These are phyloP conservation scores for Habroteleia sp. DNA, from an alignment of 2,888 invertebrate genomes.

Conservation along the genomic window DNA sequence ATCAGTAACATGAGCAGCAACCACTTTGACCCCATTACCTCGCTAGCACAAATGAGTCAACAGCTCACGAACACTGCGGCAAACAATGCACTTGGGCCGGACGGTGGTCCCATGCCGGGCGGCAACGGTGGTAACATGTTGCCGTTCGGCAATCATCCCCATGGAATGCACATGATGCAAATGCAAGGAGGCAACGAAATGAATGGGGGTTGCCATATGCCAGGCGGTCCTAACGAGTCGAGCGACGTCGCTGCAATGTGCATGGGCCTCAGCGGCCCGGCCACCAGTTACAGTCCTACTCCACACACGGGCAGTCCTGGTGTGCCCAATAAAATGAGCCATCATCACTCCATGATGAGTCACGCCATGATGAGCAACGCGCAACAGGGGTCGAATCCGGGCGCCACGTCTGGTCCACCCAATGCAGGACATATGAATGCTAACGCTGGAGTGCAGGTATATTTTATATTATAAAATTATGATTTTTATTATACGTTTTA, in stretches of 20 bases:
- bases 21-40: slow-evolving; percentile 96
- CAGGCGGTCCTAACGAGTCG: slow-evolving; percentile 71
- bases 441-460: slow-evolving; percentile 51
- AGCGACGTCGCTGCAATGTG: slow-evolving; percentile 78
- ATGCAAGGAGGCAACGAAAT: slow-evolving; percentile 77
- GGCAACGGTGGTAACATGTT: slow-evolving; percentile 82
- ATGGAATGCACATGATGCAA: slow-evolving; percentile 80
- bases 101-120: slow-evolving; percentile 79
- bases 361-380: slow-evolving; percentile 76
- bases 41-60: slow-evolving; percentile 96
- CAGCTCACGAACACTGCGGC: slow-evolving; percentile 90
- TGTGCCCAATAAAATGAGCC: slow-evolving; percentile 75
- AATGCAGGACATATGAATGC: slow-evolving; percentile 78
- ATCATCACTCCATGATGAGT: slow-evolving; percentile 75
- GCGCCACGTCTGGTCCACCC: slow-evolving; percentile 83
- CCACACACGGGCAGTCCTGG: slow-evolving; percentile 78
- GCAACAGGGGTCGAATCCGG: slow-evolving; percentile 63
- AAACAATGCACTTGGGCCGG: slow-evolving; percentile 83
- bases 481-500: no score
- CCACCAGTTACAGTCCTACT: slow-evolving; percentile 78
- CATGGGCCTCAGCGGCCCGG: slow-evolving; percentile 78
- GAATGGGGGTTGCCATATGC: slow-evolving; percentile 80
- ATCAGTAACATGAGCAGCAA: slow-evolving; percentile 80
- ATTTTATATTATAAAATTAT: not conserved
- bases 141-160: slow-evolving; percentile 83